Evolutionary conservation across 2,113 vertebrate species (phyloP).

Genomic region (Salvelinus namaycush): DNA sequence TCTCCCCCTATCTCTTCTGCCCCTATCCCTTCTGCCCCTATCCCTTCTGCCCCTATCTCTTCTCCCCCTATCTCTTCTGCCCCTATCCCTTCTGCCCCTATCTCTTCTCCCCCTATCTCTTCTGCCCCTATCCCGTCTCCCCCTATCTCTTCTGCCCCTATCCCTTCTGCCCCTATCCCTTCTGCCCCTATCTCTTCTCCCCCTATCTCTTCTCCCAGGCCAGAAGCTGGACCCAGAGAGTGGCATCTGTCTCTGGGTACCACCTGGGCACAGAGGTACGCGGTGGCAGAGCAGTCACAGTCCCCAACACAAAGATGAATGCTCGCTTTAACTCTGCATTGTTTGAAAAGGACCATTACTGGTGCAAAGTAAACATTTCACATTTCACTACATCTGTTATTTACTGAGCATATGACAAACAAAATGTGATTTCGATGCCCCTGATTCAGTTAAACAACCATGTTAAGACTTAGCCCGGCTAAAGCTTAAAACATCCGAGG

Average conservation of each 20-base stretch:
- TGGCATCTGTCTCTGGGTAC: background rate
- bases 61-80: background rate
- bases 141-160: no score
- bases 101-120: no score
- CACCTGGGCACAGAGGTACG: no score
- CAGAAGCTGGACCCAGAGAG: no score
- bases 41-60: no score
- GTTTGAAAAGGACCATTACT: conserved; percentile 39
- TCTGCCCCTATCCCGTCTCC: no score
- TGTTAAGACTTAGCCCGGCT: conserved; percentile 41
- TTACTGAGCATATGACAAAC: no score
- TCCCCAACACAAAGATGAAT: conserved; percentile 40
- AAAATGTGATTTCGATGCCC: background rate
- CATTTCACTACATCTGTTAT: conserved; percentile 5
- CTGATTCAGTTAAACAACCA: conserved; percentile 60
- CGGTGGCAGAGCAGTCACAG: background rate
- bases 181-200: background rate
- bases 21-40: background rate
- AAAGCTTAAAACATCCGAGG: conserved; percentile 27
- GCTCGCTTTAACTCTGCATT: background rate
- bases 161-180: background rate
- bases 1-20: background rate
- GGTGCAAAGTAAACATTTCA: background rate
- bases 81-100: background rate
- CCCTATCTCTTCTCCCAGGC: background rate